These are phyloP conservation scores for Sminthurides bifidus DNA, from an alignment of 1,140 invertebrate species.

Conservation along the genomic window DNA sequence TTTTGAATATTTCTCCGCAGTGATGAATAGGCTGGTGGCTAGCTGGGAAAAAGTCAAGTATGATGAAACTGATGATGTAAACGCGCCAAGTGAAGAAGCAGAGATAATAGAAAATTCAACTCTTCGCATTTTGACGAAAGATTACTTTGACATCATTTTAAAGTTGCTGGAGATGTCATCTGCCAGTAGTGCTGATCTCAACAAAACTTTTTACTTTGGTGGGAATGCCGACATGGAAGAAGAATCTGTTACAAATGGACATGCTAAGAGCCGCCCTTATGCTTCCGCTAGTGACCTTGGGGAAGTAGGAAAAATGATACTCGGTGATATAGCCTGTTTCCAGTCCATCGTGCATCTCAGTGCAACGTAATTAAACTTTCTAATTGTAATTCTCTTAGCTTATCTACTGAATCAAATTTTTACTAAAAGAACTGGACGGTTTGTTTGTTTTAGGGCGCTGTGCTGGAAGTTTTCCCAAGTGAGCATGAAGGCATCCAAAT, in stretches of 20 bases:
- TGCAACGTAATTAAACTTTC: slow-evolving; percentile 11
- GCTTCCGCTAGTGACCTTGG: slow-evolving; percentile 9
- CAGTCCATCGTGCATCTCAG: slow-evolving; percentile 12
- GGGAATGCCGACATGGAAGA: slow-evolving; percentile 18
- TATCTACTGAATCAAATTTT: neutral
- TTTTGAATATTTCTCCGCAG: slow-evolving; percentile 1
- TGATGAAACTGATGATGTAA: neutral
- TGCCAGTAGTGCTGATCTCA: neutral
- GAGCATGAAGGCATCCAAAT: slow-evolving; percentile 9
- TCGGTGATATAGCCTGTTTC: slow-evolving; percentile 7
- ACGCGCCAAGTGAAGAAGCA: slow-evolving; percentile 12
- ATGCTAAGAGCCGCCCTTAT: neutral
- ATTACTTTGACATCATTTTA: slow-evolving; percentile 15
- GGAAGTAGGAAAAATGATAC: slow-evolving; percentile 11
- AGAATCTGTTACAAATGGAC: neutral
- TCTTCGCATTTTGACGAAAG: slow-evolving; percentile 13
- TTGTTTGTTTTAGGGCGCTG: slow-evolving; percentile 12
- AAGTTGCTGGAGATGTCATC: slow-evolving; percentile 9
- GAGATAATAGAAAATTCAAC: slow-evolving; percentile 25
- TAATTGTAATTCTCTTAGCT: neutral
- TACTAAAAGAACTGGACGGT: neutral
- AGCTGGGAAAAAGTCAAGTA: slow-evolving; percentile 20
- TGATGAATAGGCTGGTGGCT: slow-evolving; percentile 10
- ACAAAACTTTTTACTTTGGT: neutral
- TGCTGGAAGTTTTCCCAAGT: slow-evolving; percentile 20